Conservation (phyloP, 2,797 vertebrate genomes). For the Trematomus bernacchii region DNA sequence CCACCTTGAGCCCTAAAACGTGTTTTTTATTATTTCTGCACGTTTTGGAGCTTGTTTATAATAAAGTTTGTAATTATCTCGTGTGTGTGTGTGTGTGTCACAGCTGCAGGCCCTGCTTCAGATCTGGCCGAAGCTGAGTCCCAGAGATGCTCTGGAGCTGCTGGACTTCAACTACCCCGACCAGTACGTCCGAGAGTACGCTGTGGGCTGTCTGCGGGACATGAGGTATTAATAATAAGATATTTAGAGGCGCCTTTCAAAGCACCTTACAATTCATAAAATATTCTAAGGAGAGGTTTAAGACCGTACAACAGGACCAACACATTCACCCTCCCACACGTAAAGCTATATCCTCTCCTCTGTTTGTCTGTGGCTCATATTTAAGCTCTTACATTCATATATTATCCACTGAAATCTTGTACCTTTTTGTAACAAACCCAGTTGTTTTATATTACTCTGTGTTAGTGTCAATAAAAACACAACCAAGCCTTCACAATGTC, state of each 20-base stretch:
- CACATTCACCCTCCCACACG: too few species aligned
- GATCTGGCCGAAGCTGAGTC: slow-evolving; percentile 96
- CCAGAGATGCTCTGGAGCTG: slow-evolving; percentile 95
- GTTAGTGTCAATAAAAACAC: too few species aligned
- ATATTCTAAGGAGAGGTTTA: too few species aligned
- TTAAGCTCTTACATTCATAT: background rate
- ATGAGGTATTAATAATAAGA: slow-evolving; percentile 88
- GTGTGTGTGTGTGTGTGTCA: slow-evolving; percentile 24
- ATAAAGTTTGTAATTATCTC: too few species aligned
- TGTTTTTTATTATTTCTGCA: too few species aligned
- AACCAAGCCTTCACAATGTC: too few species aligned
- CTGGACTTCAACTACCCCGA: slow-evolving; percentile 99
- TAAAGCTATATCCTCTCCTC: background rate
- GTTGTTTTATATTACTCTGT: too few species aligned
- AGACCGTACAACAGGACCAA: too few species aligned
- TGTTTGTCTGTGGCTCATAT: background rate
- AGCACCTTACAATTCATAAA: too few species aligned
- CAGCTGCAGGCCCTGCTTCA: slow-evolving; percentile 98
- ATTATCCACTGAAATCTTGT: background rate
- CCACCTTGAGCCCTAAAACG: too few species aligned
- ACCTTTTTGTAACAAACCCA: background rate
- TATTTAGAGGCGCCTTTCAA: too few species aligned
- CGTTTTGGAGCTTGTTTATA: too few species aligned
- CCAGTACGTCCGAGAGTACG: slow-evolving; percentile 96
- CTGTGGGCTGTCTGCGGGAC: slow-evolving; percentile 91